Evolutionary conservation across 1,140 invertebrate genomes (phyloP).

Genomic region (Papilio polytes): DNA sequence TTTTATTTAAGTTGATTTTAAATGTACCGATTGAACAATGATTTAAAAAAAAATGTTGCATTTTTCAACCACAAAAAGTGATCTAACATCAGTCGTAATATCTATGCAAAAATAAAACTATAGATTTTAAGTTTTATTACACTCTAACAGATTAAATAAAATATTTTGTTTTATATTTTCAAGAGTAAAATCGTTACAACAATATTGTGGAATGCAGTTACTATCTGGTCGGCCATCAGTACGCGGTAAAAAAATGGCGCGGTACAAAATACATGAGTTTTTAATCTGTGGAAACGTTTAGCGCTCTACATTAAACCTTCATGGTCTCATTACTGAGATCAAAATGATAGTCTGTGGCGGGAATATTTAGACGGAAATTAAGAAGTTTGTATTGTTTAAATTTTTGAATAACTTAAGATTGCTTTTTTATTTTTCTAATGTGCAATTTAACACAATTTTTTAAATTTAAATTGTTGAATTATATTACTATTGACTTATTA

Average conservation of each 20-base stretch:
- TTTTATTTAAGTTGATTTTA: constrained; percentile 14
- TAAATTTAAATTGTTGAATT: too few relatives aligned
- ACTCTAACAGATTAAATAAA: constrained; percentile 26
- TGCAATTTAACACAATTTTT: background rate
- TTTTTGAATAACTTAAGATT: background rate
- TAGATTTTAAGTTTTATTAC: constrained; percentile 13
- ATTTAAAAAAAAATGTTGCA: too few relatives aligned
- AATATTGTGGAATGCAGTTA: constrained; percentile 37
- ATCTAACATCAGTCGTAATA: background rate
- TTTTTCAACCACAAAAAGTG: background rate
- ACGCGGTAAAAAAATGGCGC: constrained; percentile 34
- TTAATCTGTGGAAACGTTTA: constrained; percentile 34
- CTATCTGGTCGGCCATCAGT: constrained; percentile 22
- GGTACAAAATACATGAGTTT: constrained; percentile 22
- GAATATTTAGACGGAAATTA: background rate
- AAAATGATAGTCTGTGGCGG: background rate
- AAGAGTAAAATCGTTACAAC: constrained; percentile 24
- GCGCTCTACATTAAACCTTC: constrained; percentile 29
- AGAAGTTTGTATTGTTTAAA: background rate
- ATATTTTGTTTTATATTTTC: constrained; percentile 27
- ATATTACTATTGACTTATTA: too few relatives aligned
- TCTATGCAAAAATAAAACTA: constrained; percentile 6
- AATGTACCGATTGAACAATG: background rate
- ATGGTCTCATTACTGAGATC: constrained; percentile 25
- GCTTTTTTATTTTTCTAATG: background rate